Evolutionary conservation across 2,888 invertebrate genomes (phyloP).

Genomic region (Apodemia duryi): DNA sequence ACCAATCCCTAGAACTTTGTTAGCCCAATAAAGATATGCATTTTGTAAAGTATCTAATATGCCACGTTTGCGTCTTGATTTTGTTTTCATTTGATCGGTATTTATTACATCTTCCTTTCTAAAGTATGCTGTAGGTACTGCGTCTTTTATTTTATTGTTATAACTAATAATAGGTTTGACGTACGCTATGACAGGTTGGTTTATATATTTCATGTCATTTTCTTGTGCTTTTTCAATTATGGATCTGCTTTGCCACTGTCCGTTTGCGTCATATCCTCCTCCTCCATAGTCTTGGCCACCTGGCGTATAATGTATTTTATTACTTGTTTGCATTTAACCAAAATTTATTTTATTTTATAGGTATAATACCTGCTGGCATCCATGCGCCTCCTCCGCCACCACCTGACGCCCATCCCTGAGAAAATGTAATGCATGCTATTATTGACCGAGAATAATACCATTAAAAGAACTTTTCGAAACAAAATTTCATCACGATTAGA

Average conservation of each 20-base stretch:
- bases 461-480: no score
- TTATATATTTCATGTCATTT: constrained; percentile 28
- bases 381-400: constrained; percentile 70
- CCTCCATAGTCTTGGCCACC: constrained; percentile 63
- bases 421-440: constrained; percentile 4
- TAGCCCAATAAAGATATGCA: constrained; percentile 60
- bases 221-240: constrained; percentile 44
- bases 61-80: constrained; percentile 51
- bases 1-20: constrained; percentile 46
- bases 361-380: constrained; percentile 72
- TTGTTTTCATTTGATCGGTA: constrained; percentile 32
- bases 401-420: constrained; percentile 68
- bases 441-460: not conserved
- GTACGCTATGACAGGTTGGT: constrained; percentile 45
- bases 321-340: constrained; percentile 34
- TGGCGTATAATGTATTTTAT: constrained; percentile 37
- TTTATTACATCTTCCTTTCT: constrained; percentile 37
- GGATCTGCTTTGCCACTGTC: constrained; percentile 71
- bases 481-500: no score
- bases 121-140: constrained; percentile 31
- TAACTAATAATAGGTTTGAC: constrained; percentile 42
- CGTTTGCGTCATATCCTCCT: constrained; percentile 67
- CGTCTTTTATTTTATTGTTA: constrained; percentile 33
- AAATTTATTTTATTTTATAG: constrained; percentile 39
- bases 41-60: constrained; percentile 56